Evolutionary conservation across 2,797 vertebrate genomes (phyloP).

Genomic region (Luscinia luscinia): DNA sequence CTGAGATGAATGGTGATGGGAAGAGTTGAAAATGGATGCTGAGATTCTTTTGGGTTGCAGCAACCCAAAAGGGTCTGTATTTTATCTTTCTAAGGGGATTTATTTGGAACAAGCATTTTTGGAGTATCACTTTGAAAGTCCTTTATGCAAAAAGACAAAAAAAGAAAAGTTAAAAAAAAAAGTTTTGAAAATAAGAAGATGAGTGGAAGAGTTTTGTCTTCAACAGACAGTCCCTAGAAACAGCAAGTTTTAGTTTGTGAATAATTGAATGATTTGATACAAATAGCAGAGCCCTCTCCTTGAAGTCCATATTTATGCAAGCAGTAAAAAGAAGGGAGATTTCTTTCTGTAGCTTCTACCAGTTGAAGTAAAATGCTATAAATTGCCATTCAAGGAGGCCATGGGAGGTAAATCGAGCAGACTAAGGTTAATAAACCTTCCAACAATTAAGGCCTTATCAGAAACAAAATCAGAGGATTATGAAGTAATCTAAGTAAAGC

Average conservation of each 20-base stretch:
- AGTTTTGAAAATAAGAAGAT: not conserved
- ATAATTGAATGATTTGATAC: not conserved
- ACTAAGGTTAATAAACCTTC: not conserved
- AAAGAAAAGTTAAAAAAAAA: not conserved
- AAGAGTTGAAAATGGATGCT: not conserved
- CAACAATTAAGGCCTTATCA: slow-evolving; percentile 14
- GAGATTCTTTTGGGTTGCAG: slow-evolving; percentile 34
- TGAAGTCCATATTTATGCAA: not conserved
- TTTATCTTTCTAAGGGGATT: slow-evolving; percentile 37
- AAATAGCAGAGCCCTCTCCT: not conserved
- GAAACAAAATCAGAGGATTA: slow-evolving; percentile 17
- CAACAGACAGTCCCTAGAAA: not conserved
- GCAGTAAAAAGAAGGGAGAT: not conserved
- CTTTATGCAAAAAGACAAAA: not conserved
- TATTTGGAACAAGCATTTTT: slow-evolving; percentile 15
- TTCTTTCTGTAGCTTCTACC: not conserved
- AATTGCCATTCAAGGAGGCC: not conserved
- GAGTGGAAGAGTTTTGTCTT: not conserved
- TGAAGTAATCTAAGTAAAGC: not conserved
- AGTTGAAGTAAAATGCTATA: not conserved
- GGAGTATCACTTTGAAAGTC: not conserved
- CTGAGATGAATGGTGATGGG: not conserved
- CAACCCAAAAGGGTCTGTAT: not conserved
- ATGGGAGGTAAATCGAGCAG: rapidly evolving
- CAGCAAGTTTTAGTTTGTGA: not conserved